Evolutionary conservation across 2,888 invertebrate species (phyloP).

Genomic region (Heliconius charithonia): DNA sequence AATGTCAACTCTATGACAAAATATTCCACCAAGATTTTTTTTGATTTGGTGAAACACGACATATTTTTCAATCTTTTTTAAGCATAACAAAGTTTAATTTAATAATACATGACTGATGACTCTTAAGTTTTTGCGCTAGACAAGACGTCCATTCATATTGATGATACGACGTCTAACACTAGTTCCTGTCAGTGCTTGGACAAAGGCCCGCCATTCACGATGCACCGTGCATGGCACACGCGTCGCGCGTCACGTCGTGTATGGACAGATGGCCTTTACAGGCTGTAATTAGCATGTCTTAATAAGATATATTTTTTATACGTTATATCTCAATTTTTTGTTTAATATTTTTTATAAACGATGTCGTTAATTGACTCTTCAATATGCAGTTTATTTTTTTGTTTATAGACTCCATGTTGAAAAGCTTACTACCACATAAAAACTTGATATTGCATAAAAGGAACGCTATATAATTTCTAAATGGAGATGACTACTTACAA

Average conservation of each 20-base stretch:
- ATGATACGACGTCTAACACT: slow-evolving; percentile 48
- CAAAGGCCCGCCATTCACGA: slow-evolving; percentile 52
- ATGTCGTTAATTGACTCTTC: background rate
- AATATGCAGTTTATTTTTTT: background rate
- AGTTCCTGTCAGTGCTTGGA: slow-evolving; percentile 51
- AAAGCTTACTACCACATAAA: background rate
- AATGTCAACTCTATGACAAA: background rate
- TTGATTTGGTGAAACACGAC: too few relatives aligned
- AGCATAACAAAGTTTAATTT: background rate
- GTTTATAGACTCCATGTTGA: background rate
- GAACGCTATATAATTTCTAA: background rate
- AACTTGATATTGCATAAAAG: background rate
- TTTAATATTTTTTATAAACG: background rate
- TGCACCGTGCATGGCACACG: slow-evolving; percentile 49
- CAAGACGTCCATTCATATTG: slow-evolving; percentile 45
- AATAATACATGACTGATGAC: background rate
- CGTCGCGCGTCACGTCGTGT: slow-evolving; percentile 49
- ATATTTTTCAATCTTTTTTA: too few relatives aligned
- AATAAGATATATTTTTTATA: slow-evolving; percentile 5
- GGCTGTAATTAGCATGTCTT: slow-evolving; percentile 43
- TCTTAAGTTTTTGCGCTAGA: slow-evolving; percentile 39
- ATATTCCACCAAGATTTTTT: too few relatives aligned
- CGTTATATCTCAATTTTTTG: background rate
- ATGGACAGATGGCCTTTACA: slow-evolving; percentile 45
- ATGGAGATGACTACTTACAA: background rate